Base-by-base conservation (phyloP, 1,140 invertebrate genomes). In the Drosophila takahashii region DNA sequence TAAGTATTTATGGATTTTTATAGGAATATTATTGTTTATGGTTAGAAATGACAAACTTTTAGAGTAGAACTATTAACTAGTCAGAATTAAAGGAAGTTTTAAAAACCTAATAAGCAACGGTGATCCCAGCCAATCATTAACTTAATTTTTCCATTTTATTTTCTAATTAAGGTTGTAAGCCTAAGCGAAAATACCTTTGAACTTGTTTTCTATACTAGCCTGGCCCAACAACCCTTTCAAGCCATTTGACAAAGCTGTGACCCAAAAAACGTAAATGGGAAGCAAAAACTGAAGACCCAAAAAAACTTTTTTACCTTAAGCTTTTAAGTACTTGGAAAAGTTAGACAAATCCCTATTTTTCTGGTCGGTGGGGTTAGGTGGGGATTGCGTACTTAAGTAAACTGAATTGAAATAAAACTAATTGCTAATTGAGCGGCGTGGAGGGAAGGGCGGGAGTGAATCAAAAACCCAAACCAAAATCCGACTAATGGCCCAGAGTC, bases 331-430 rank as follows among this genome's bases (percentile, higher is more conserved):
- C 78, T 85, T 78, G 59, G 59, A 48, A 74, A 85, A 85, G 78
- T 86, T 70, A 15, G 59, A 52, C 54, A 53, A 54, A 64, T 52
- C 72, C 58, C 41, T 15, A 52, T 67, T 67, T 58, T 67, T 65
- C 64, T 65, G 36, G 36, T 42, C 15, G n/a, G n/a, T 1, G 16
- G 62, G 67, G 51, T 52, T 60, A 44, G 54, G 26, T 44, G 16
- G 41, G 53, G 62, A 44, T 69, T 52, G 54, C 44, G 45, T 77
- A 74, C 57, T 83, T 66, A 75, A 56, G 59, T 76, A 71, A 84
- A 70, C 58, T 66, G 73, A 64, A 77, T 85, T 81, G 71, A 79
- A 79, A 86, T 86, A 86, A 89, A 89, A 83, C 84, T 73, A 87
- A 86, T 86, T 86, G 75, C 79, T 86, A 83, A 86, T 86, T 77